Evolutionary conservation across 1,140 invertebrate genomes (phyloP), one percentile per base, ranked within the genome.

Genomic region (Dendroctonus valens): DNA sequence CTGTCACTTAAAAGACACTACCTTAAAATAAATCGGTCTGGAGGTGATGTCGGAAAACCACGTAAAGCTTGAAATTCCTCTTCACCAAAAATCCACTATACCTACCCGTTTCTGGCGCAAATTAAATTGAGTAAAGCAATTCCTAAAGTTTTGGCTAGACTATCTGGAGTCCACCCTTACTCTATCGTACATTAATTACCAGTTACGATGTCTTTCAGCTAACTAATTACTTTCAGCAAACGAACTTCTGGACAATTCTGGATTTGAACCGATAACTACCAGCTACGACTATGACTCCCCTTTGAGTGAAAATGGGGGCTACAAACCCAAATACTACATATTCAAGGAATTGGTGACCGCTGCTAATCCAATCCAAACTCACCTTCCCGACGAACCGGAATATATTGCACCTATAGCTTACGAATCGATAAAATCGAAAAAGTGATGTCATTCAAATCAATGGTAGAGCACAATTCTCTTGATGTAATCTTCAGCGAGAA

Each of bases 211-310:
- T 26, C 26, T 26, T 26, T 3, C 26, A 26, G 26, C 26, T 26
- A 3, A 26, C 26, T 3, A 26, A 2, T 26, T 26, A 26, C 7
- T 51, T 51, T 9, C 26, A 51, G 50, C 3, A 11, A 51, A 54
- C 52, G 40, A 26, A 11, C 11, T 38, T 11, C 14, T 54, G 7
- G 52, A 73, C 44, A 70, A 73, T 57, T 70, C 69, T 4, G 54
- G 52, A 5, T 84, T 81, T 65, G 72, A 78, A 53, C 74, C 83
- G 0, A 81, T 83, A 68, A 80, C 83, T 12, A 85, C 82, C 0
- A 86, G 85, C 63, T 87, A 87, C 75, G 85, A 83, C 72, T 83
- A 83, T 69, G 81, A 83, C 71, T 79, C 82, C 6, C 77, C 81
- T 7, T 62, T 87, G 41, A 77, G 77, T 12, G 85, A 87, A 76